Conservation (phyloP, 2,113 vertebrate genomes). For the Nesoenas mayeri region DNA sequence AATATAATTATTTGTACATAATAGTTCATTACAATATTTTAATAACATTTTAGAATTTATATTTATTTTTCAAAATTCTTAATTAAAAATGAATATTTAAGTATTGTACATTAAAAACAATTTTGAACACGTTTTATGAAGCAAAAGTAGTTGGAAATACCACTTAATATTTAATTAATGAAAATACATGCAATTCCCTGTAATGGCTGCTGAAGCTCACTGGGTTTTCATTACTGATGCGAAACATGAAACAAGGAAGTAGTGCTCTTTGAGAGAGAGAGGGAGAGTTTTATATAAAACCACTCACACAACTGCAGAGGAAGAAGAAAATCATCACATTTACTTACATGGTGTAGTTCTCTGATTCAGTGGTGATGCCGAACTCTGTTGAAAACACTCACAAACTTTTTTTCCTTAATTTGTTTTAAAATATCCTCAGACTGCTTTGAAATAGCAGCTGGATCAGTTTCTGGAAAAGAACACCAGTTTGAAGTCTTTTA, state of each 20-base stretch:
- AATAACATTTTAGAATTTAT: background rate
- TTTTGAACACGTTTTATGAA: background rate
- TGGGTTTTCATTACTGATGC: background rate
- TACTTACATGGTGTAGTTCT: background rate
- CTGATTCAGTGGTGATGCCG: background rate
- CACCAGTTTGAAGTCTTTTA: conserved; percentile 75
- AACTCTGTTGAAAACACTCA: background rate
- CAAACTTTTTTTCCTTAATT: background rate
- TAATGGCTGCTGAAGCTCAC: background rate
- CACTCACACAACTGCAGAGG: background rate
- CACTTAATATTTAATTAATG: background rate
- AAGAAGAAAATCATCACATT: background rate
- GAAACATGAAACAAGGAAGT: background rate
- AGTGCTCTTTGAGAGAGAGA: background rate
- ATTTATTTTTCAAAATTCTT: background rate
- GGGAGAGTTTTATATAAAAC: background rate
- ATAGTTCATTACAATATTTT: background rate
- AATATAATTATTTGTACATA: background rate
- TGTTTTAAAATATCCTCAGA: conserved; percentile 40
- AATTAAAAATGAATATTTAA: background rate
- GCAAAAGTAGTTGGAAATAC: background rate
- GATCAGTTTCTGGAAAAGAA: conserved; percentile 80
- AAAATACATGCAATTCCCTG: background rate
- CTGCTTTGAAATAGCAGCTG: conserved; percentile 72
- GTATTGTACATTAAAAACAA: background rate